phyloP scores from a whole-genome alignment of 2,113 vertebrate genomes.

The Dascyllus trimaculatus region DNA sequence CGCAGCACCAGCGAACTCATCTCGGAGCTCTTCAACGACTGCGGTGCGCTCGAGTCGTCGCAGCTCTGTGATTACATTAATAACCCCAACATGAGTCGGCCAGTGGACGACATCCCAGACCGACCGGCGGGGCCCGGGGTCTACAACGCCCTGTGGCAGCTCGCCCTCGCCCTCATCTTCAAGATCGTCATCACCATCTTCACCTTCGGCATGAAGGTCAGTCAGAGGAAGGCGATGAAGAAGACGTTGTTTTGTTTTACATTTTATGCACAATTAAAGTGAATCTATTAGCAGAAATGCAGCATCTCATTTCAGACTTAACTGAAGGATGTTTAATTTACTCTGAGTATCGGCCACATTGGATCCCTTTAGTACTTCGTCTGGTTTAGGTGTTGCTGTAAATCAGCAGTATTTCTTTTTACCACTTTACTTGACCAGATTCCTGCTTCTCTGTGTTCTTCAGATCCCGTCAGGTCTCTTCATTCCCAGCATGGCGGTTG shows the following conservation, averaged over 20 bases:
- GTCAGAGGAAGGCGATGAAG: neutral
- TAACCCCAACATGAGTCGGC: conserved; percentile 94
- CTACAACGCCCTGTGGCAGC: conserved; percentile 96
- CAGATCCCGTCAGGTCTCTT: conserved; percentile 98
- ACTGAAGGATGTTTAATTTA: too few relatives aligned
- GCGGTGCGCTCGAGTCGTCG: conserved; percentile 93
- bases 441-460: neutral
- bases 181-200: conserved; percentile 98
- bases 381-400: too few relatives aligned
- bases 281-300: too few relatives aligned
- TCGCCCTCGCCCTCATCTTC: conserved; percentile 93
- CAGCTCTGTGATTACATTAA: conserved; percentile 98
- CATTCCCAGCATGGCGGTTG: conserved; percentile 98
- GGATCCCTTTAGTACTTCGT: too few relatives aligned
- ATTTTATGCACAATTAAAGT: too few relatives aligned
- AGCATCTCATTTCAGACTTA: too few relatives aligned
- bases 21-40: conserved; percentile 98
- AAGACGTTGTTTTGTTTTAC: neutral
- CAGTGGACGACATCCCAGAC: conserved; percentile 96
- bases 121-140: conserved; percentile 92
- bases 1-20: conserved; percentile 96
- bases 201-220: conserved; percentile 99
- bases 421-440: too few relatives aligned
- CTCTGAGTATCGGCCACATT: too few relatives aligned
- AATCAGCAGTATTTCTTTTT: too few relatives aligned